phyloP scores from a whole-genome alignment of 1,140 invertebrate species.

The Neomicropteryx cornuta region DNA sequence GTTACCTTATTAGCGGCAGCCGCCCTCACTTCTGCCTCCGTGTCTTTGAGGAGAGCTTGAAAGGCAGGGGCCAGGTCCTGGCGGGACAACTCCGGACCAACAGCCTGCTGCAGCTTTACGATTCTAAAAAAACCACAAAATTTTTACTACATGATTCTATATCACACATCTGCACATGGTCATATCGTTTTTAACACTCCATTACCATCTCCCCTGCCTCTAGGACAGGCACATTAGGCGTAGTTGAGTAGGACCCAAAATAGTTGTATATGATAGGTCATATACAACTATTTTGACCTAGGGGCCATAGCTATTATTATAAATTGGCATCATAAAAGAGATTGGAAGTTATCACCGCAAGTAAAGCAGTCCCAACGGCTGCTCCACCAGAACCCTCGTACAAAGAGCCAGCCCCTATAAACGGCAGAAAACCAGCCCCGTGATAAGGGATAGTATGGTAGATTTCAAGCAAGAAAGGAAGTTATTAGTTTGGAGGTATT shows the following conservation, averaged over 20 bases:
- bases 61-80: constrained; percentile 92
- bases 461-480: too few species aligned
- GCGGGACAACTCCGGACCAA: constrained; percentile 93
- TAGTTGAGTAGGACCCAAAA: too few species aligned
- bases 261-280: neutral
- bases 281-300: neutral
- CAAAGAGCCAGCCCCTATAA: too few species aligned
- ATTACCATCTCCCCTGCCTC: too few species aligned
- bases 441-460: too few species aligned
- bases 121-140: constrained; percentile 25
- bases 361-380: too few species aligned
- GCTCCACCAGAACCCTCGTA: too few species aligned
- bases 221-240: too few species aligned
- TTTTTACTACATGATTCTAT: neutral
- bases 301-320: neutral
- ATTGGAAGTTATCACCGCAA: too few species aligned
- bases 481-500: too few species aligned
- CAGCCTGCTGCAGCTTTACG: constrained; percentile 78
- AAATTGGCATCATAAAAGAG: too few species aligned
- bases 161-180: neutral
- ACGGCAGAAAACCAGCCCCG: too few species aligned
- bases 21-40: constrained; percentile 95
- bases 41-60: constrained; percentile 89
- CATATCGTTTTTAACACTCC: neutral
- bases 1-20: constrained; percentile 84